phyloP scores from a whole-genome alignment of 2,888 invertebrate species.

The Acrobasis suavella region DNA sequence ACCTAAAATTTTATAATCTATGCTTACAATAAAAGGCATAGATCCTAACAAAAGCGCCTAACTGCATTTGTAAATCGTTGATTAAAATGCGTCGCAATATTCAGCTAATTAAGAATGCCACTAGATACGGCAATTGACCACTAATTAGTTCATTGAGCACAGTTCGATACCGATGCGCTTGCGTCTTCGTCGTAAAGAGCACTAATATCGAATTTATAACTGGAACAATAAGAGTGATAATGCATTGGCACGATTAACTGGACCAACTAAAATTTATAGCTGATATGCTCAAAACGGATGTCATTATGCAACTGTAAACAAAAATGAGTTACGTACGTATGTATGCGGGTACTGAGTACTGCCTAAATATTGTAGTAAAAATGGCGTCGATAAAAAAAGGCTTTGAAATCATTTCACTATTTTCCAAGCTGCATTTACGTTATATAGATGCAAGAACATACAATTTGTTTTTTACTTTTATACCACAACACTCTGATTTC shows the following conservation, averaged over 20 bases:
- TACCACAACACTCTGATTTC: too few relatives aligned
- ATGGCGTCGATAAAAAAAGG: not conserved
- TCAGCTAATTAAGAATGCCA: conserved; percentile 25
- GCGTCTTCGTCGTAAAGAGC: not conserved
- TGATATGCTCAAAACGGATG: conserved; percentile 3
- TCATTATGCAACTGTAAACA: conserved; percentile 8
- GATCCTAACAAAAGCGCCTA: not conserved
- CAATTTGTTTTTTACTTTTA: too few relatives aligned
- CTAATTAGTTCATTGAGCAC: conserved; percentile 31
- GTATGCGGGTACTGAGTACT: not conserved
- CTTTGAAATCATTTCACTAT: not conserved
- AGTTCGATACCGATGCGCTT: conserved; percentile 20
- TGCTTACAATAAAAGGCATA: not conserved
- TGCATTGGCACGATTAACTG: not conserved
- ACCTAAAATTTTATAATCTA: too few relatives aligned
- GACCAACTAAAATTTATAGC: conserved; percentile 11
- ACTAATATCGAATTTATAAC: conserved; percentile 1
- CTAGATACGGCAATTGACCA: conserved; percentile 28
- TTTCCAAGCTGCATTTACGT: not conserved
- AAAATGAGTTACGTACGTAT: not conserved
- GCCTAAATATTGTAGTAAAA: not conserved
- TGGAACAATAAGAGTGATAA: not conserved
- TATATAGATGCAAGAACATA: not conserved
- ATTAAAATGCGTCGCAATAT: conserved; percentile 20
- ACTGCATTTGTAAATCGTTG: not conserved